These are phyloP conservation scores for Orbicella faveolata DNA, from an alignment of 64 coral and sea anemone genomes.

Conservation along the genomic window DNA sequence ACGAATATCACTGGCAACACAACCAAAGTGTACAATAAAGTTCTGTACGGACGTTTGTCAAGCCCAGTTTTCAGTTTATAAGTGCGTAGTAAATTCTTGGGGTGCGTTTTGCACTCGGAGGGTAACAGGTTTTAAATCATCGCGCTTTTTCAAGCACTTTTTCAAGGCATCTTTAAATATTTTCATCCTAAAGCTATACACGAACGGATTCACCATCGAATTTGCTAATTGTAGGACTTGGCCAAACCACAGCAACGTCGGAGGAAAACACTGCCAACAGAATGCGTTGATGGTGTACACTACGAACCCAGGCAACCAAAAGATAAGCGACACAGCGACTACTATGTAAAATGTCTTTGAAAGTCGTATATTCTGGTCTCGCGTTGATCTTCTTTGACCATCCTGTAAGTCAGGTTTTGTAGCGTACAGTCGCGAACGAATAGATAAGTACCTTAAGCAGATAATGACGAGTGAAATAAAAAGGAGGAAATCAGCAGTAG, in stretches of 20 bases:
- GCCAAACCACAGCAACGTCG: background rate
- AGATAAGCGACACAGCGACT: background rate
- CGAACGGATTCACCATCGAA: background rate
- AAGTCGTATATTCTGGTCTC: background rate
- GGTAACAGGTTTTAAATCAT: background rate
- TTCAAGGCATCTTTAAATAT: background rate
- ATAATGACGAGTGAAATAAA: background rate
- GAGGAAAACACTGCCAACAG: background rate
- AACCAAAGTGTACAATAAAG: no score
- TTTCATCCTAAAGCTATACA: slow-evolving; percentile 2
- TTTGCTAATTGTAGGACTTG: background rate
- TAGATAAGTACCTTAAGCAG: background rate
- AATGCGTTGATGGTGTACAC: background rate
- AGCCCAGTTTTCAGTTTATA: background rate
- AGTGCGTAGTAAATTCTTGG: no score
- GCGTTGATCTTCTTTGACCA: background rate
- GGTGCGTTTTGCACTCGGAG: no score
- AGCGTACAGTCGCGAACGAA: background rate
- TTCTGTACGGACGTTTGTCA: no score
- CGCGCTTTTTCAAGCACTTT: background rate
- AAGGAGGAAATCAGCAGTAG: background rate
- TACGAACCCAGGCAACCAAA: background rate
- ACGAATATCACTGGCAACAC: no score
- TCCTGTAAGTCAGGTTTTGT: no score
- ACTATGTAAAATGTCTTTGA: slow-evolving; percentile 1